Evolutionary conservation across 2,113 vertebrate genomes (phyloP), one percentile per base, ranked within the genome.

Genomic region (Cochlearius cochlearius): DNA sequence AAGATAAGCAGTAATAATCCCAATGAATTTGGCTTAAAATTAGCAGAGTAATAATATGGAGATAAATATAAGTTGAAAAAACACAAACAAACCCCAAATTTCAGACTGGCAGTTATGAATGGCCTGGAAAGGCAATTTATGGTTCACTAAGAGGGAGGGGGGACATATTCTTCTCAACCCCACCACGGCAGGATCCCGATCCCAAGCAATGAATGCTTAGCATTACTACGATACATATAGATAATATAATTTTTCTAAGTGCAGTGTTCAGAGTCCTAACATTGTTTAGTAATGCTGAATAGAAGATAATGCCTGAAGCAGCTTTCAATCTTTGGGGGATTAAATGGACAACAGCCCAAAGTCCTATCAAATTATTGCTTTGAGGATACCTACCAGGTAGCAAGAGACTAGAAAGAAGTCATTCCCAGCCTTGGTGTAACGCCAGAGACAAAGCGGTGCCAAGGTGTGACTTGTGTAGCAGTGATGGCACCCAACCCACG

Each of bases 21-120:
- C 12, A 88, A 71, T 55, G 38, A 55, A 81, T 67, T 81, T 90
- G 73, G 25, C 22, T 93, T 84, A 62, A 91, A 92, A 91, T 95
- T 66, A 85, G 15, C 50, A 36, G 64, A 84, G 26, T 63, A 87
- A 55, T 66, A 45, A 55, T 66, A 45, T 45, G 41, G 59, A 89
- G 63, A 87, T 84, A 86, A 91, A 86, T 76, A n/a, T 4, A 52
- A 60, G 1, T n/a, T 68, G 4, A 26, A 89, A 89, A 81, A 71
- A 36, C 3, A 52, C 3, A 52, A 87, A 23, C 6, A 88, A 79
- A 38, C 13, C 11, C 1, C 15, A 72, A 18, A 53, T 84, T 93
- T 89, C 38, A 47, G 22, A 30, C 5, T 85, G 56, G 17, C 23
- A 63, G 18, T 67, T 58, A 66, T 45, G 32, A 74, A 81, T 50